Evolutionary conservation across 1,140 invertebrate genomes (phyloP), one percentile per base, ranked within the genome.

Genomic region (Ceratosolen fusciceps): DNA sequence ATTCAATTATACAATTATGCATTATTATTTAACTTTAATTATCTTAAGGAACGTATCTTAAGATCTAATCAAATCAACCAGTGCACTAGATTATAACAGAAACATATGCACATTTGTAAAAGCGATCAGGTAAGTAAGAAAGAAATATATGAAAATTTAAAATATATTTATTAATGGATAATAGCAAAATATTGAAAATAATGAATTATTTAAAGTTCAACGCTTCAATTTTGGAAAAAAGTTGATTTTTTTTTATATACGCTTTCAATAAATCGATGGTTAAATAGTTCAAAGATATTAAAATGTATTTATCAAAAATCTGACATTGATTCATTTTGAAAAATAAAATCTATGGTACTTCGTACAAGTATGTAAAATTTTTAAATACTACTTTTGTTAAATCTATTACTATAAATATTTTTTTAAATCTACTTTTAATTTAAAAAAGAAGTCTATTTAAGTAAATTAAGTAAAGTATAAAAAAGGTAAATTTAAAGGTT

Each of bases 221-320:
- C 21, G 29, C 19, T 26, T 34, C 43, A 34, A 67, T 16, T 24
- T 4, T 60, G 2, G 4, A 65, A 0, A n/a, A 65, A 14, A 34
- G 74, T 8, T 67, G 26, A 10, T 70, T 37, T 3, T 71, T 74
- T 54, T 79, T 29, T n/a, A 71, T 29, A 0, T 0, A 56, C 73
- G 24, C 49, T 43, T 3, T 39, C 52, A 14, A 52, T 19, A 4
- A 54, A 65, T 16, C 70, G 34, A n/a, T 16, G 34, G 0, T 78
- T 78, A 29, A 72, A 72, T 21, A 72, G 52, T 54, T 58, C 77
- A n/a, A 79, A 73, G n/a, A 16, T 65, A n/a, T 54, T n/a, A 2
- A 54, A 26, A 39, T 74, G 77, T 26, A n/a, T 37, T 73, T 73
- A 70, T 39, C 68, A 71, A 60, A 54, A 70, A 47, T 58, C 58